phyloP scores from a whole-genome alignment of 2,797 vertebrate genomes.

The Muscicapa striata region DNA sequence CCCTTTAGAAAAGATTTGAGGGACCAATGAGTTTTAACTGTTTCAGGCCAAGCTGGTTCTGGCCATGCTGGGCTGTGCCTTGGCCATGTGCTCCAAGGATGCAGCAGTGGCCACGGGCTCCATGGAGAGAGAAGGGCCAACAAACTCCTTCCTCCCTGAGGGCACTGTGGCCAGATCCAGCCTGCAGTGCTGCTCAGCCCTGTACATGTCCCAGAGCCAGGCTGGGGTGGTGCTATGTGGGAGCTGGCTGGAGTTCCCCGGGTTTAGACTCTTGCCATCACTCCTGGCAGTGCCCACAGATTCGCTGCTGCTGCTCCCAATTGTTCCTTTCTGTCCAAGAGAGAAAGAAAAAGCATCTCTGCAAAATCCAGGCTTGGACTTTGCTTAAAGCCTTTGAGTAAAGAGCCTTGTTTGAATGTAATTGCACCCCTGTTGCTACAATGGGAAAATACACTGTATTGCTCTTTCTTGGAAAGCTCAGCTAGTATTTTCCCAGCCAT shows the following conservation, averaged over 20 bases:
- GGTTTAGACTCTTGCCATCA: not conserved
- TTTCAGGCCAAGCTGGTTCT: not conserved
- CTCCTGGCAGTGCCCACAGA: not conserved
- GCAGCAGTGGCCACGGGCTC: not conserved
- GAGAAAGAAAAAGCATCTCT: conserved; percentile 38
- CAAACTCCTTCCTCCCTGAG: not conserved
- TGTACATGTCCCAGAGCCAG: not conserved
- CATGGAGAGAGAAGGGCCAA: not conserved
- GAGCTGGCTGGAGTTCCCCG: not conserved
- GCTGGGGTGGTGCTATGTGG: not conserved
- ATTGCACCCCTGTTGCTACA: conserved; percentile 67
- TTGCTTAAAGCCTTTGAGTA: conserved; percentile 55
- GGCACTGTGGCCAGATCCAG: not conserved
- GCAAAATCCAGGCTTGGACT: conserved; percentile 63
- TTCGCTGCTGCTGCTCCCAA: not conserved
- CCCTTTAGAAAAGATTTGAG: not conserved
- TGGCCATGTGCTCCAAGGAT: not conserved
- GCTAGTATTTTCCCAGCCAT: conserved; percentile 67
- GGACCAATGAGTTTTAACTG: not conserved
- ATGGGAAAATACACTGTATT: conserved; percentile 61
- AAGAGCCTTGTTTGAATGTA: conserved; percentile 66
- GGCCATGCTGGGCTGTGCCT: not conserved
- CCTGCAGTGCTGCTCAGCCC: not conserved
- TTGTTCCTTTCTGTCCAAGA: conserved; percentile 32
- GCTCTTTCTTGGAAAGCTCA: conserved; percentile 63